A percentile compares a stretch with the other conserved stretches of the same genome.
phyloP scores from a whole-genome alignment of 2,113 vertebrate genomes.

The Spermophilus dauricus region DNA sequence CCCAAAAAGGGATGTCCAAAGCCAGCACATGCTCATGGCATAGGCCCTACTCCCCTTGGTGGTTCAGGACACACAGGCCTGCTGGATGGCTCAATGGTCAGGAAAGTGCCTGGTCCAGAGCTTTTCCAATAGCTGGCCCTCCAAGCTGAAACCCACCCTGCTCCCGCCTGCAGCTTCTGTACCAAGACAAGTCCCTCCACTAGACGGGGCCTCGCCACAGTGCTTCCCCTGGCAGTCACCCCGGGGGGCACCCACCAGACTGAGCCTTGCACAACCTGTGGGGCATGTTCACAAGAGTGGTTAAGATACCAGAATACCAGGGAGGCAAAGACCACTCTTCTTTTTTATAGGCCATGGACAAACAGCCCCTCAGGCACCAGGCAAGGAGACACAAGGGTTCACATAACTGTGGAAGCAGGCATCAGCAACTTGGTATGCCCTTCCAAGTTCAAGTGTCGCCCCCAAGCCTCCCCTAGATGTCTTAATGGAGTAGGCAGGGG shows the following conservation, averaged over 20 bases:
- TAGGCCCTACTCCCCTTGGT: not conserved
- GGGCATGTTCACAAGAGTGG: no score
- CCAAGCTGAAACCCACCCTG: no score
- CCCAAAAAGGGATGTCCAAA: no score
- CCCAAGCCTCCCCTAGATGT: fast-evolving
- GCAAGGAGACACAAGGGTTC: not conserved
- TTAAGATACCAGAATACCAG: not conserved
- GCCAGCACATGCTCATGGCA: no score
- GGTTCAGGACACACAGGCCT: not conserved
- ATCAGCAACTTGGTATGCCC: fast-evolving
- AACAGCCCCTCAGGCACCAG: not conserved
- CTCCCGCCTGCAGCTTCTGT: not conserved
- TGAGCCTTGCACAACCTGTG: no score
- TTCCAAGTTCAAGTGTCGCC: not conserved
- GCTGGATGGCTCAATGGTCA: not conserved
- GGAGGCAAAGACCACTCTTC: not conserved
- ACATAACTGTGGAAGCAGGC: fast-evolving
- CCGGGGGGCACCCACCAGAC: not conserved
- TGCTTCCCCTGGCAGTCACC: not conserved
- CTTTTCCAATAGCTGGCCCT: not conserved
- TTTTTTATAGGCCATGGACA: not conserved
- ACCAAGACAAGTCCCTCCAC: not conserved
- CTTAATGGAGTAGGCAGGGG: fast-evolving
- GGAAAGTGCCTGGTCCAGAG: no score
- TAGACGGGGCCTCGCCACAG: not conserved